These are phyloP conservation scores for Cinclus mexicanus DNA, from an alignment of 2,113 vertebrate genomes.

Conservation along the genomic window DNA sequence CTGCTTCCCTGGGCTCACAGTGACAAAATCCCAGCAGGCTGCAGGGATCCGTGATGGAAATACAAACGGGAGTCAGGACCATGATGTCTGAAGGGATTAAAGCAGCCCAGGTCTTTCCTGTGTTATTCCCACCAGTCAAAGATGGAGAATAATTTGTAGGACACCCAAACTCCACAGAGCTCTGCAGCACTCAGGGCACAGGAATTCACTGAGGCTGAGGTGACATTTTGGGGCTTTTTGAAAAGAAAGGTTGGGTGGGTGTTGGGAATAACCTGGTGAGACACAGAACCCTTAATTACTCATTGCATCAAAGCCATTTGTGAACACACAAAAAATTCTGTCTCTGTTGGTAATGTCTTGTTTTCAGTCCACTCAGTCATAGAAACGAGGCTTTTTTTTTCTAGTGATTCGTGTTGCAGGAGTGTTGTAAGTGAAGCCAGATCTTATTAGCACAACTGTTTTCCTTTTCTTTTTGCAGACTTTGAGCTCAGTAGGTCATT, in stretches of 20 bases:
- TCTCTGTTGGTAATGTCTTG: not conserved
- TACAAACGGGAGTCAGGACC: not conserved
- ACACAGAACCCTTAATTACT: not conserved
- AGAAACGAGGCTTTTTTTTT: not conserved
- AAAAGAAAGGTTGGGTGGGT: not conserved
- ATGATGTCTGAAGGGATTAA: not conserved
- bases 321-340: not conserved
- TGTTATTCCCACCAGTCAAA: not conserved
- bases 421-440: not conserved
- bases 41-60: not conserved
- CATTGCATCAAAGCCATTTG: not conserved
- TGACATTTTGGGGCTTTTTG: not conserved
- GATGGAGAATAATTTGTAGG: not conserved
- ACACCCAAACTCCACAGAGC: not conserved
- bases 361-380: not conserved
- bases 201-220: not conserved
- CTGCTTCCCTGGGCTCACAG: not conserved
- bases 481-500: slow-evolving; percentile 11
- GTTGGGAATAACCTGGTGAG: not conserved
- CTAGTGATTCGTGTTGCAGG: not conserved
- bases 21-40: not conserved
- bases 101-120: not conserved
- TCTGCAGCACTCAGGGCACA: not conserved
- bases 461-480: not conserved
- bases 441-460: not conserved